A percentile compares a stretch with the other conserved stretches of the same genome.
Conservation (phyloP, 1,140 invertebrate genomes). For the Piezodorus guildinii region DNA sequence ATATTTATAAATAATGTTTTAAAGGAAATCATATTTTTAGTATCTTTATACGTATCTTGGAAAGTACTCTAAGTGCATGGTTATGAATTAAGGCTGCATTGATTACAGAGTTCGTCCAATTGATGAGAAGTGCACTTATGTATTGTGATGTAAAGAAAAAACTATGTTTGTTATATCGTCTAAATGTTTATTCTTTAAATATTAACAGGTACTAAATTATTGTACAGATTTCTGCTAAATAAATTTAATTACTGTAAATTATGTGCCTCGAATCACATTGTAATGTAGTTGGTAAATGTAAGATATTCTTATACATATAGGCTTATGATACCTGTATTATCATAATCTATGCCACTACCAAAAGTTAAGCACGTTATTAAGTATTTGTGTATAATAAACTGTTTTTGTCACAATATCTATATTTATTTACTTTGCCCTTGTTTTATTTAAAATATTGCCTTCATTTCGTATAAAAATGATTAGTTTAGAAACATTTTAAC, state of each 20-base stretch:
- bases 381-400: conserved; percentile 4
- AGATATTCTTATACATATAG: too few species aligned
- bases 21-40: too few species aligned
- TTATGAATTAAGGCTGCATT: too few species aligned
- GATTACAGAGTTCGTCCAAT: too few species aligned
- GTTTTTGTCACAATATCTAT: neutral
- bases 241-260: neutral
- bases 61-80: too few species aligned
- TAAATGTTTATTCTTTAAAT: conserved; percentile 12
- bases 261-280: conserved; percentile 7
- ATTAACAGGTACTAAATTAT: conserved; percentile 9
- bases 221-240: neutral
- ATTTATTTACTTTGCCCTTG: neutral
- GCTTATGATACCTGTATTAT: too few species aligned
- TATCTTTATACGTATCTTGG: too few species aligned
- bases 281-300: neutral
- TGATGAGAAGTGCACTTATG: neutral
- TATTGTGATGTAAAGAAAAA: conserved; percentile 8
- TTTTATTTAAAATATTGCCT: too few species aligned
- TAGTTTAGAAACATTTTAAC: too few species aligned
- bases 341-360: neutral
- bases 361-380: neutral
- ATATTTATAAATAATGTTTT: conserved; percentile 14
- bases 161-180: conserved; percentile 9
- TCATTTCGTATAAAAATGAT: too few species aligned